Evolutionary conservation across 2,888 invertebrate genomes (phyloP).

Genomic region (Pogonocherus hispidulus): DNA sequence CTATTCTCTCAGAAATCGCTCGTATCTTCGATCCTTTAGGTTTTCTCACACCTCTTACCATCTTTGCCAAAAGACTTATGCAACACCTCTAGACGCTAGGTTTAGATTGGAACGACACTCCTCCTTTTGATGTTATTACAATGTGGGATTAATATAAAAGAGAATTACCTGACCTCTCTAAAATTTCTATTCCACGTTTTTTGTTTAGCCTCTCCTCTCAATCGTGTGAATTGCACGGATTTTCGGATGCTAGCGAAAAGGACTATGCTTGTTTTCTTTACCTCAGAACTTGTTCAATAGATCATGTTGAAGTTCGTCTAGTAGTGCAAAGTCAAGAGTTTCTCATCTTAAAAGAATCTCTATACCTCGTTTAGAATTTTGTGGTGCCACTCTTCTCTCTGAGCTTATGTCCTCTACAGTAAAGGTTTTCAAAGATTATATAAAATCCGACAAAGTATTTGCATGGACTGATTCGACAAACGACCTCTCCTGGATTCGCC

Average conservation of each 20-base stretch:
- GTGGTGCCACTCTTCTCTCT: constrained; percentile 8
- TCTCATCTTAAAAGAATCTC: background rate
- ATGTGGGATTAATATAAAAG: background rate
- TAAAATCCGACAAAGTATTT: constrained; percentile 3
- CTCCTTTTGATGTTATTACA: background rate
- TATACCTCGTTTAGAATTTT: constrained; percentile 7
- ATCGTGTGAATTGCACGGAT: constrained; percentile 23
- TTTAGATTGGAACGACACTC: background rate
- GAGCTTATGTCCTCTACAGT: constrained; percentile 1
- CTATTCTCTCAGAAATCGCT: background rate
- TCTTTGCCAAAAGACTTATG: background rate
- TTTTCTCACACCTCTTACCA: background rate
- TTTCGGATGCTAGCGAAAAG: constrained; percentile 19
- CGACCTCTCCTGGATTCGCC: constrained; percentile 10
- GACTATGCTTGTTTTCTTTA: constrained; percentile 19
- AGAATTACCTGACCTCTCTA: background rate
- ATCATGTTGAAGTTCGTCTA: background rate
- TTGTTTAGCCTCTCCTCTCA: background rate
- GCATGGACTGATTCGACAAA: constrained; percentile 20
- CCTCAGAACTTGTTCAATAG: background rate
- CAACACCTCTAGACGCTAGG: background rate
- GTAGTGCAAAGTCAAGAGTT: constrained; percentile 16
- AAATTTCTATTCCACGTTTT: background rate
- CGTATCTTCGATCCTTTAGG: constrained; percentile 8
- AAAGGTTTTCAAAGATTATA: constrained; percentile 6